Evolutionary conservation across 2,888 invertebrate genomes (phyloP), one percentile per base, ranked within the genome.

Genomic region (Phengaris arion): DNA sequence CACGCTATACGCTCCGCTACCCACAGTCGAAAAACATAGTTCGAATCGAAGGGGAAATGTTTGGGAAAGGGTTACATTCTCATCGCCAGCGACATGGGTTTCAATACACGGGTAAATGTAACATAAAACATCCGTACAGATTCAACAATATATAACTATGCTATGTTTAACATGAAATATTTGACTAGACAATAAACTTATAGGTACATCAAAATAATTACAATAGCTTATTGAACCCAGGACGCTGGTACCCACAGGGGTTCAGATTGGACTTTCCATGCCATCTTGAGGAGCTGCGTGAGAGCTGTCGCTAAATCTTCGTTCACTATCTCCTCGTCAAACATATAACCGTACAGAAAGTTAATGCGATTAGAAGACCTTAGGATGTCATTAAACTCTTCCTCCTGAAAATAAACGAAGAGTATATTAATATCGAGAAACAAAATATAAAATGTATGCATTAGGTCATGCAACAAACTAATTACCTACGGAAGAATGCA

Each of bases 161-260:
- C 51, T 51, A 72, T 52, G 22, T 70, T 22, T 12, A 72, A 69
- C 69, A 69, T 54, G 22, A 54, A 35, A 72, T 52, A 72, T 72
- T 72, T 72, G 54, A 72, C 72, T 72, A 72, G 72, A 72, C 13
- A 72, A 72, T 52, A 52, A 72, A 72, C 52, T 35, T 48, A 64
- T 22, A 64, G 3, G 22, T 74, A 64, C 48, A 22, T 15, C 10
- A 64, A 59, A 48, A 68, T n/a, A 54, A 52, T 52, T 68, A 13
- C 54, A 68, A 74, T 69, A 64, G 48, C 74, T 90, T 95, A 97
- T 94, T 97, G 97, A 81, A 98, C 97, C 99, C 99, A 99, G 8
- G 97, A 96, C 59, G 97, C 96, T 52, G 99, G 99, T 59, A 99
- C 98, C 99, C 99, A 99, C 15, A 98, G 95, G 0, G 99, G 98